Evolutionary conservation across 2,797 vertebrate species (phyloP).

Genomic region (Danio kyathit): DNA sequence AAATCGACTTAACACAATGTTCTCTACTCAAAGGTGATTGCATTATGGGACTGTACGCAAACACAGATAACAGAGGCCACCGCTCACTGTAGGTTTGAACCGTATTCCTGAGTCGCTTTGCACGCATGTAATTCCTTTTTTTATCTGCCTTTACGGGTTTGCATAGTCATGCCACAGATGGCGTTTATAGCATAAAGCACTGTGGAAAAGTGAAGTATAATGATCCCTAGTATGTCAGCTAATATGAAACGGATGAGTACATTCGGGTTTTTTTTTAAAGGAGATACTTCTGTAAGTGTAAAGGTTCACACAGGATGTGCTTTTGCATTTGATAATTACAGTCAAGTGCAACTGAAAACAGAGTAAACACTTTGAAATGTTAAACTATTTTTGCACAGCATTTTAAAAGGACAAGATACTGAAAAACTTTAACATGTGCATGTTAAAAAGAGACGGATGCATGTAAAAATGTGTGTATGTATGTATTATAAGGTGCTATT

Average conservation of each 20-base stretch:
- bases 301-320: too few species aligned
- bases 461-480: too few species aligned
- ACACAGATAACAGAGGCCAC: neutral
- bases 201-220: conserved; percentile 8
- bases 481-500: too few species aligned
- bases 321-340: too few species aligned
- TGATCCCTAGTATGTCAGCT: neutral
- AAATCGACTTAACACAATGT: neutral
- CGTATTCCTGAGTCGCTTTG: neutral
- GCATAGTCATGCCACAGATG: neutral
- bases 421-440: too few species aligned
- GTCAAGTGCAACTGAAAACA: too few species aligned
- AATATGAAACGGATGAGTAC: conserved; percentile 5
- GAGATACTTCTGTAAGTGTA: too few species aligned
- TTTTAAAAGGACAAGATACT: too few species aligned
- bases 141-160: neutral
- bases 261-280: neutral
- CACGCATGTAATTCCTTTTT: neutral
- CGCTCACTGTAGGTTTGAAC: conserved; percentile 8
- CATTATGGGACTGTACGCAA: conserved; percentile 2
- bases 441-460: too few species aligned
- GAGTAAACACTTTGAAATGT: too few species aligned
- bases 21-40: neutral
- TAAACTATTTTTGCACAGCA: too few species aligned
- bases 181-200: neutral